These are phyloP conservation scores for Gymnoscopelus braueri DNA, from an alignment of 2,797 vertebrate genomes.

Conservation along the genomic window DNA sequence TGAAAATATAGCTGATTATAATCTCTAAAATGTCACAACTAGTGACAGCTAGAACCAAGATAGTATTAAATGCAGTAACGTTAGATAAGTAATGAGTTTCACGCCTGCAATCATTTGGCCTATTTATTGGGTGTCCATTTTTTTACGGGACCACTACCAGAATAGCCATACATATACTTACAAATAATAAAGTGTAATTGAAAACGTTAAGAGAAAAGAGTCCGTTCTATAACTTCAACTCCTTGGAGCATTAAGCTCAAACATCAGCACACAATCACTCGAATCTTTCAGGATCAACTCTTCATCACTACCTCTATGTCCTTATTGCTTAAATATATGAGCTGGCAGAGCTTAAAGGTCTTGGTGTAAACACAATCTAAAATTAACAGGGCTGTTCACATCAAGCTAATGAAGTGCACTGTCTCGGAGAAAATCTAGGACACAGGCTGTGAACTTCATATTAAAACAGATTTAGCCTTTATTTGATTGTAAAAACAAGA, in stretches of 20 bases:
- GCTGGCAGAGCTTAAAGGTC: conserved; percentile 60
- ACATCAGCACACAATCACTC: conserved; percentile 20
- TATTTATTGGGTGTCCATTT: background rate
- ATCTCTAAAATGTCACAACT: too few relatives aligned
- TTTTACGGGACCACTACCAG: background rate
- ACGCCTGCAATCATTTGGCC: background rate
- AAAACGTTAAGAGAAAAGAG: background rate
- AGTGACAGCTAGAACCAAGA: too few relatives aligned
- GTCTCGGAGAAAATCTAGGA: conserved; percentile 20
- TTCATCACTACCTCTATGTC: conserved; percentile 26
- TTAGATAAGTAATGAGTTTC: conserved; percentile 1
- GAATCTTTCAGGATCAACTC: conserved; percentile 29
- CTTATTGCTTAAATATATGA: conserved; percentile 48
- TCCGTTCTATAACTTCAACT: background rate
- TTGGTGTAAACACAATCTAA: conserved; percentile 63
- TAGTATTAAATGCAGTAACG: too few relatives aligned
- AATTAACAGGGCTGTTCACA: conserved; percentile 61
- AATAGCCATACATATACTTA: background rate
- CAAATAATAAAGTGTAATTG: background rate
- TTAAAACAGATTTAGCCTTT: conserved; percentile 40
- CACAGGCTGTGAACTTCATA: conserved; percentile 18
- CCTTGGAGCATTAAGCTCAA: conserved; percentile 12
- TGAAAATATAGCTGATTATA: too few relatives aligned
- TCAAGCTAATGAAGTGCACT: conserved; percentile 48
- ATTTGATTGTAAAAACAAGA: conserved; percentile 35